Conservation (phyloP, 2,888 invertebrate species). For the Ectemnius cavifrons region DNA sequence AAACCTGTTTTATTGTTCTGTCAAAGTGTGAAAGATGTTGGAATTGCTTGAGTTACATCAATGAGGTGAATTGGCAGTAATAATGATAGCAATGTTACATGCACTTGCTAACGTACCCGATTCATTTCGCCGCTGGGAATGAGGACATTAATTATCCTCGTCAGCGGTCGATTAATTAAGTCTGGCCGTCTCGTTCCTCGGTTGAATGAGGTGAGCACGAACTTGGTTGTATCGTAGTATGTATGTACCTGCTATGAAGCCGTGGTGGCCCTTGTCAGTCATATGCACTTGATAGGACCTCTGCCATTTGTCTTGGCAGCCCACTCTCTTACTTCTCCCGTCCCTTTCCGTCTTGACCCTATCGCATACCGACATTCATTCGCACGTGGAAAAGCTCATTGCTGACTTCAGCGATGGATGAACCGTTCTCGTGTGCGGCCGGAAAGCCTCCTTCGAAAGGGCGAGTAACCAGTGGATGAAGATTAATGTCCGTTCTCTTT, state of each 20-base stretch:
- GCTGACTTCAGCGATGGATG: too few species aligned
- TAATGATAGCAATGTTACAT: constrained; percentile 32
- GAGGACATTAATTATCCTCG: constrained; percentile 60
- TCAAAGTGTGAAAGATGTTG: too few species aligned
- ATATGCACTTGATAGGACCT: constrained; percentile 13
- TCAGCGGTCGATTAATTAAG: constrained; percentile 59
- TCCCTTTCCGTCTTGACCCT: too few species aligned
- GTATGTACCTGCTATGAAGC: too few species aligned
- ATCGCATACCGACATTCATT: too few species aligned
- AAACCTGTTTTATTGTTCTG: too few species aligned
- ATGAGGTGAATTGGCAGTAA: constrained; percentile 29
- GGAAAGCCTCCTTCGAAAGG: too few species aligned
- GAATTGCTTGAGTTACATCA: constrained; percentile 23
- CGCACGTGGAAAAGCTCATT: too few species aligned
- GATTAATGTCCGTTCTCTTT: too few species aligned
- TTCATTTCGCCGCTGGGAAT: constrained; percentile 52
- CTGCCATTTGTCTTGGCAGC: neutral
- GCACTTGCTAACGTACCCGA: constrained; percentile 46
- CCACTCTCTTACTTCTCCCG: too few species aligned
- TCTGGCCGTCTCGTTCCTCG: constrained; percentile 9
- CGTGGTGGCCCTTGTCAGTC: constrained; percentile 21
- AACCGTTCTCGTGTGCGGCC: too few species aligned
- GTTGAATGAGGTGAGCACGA: constrained; percentile 17
- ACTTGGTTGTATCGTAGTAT: constrained; percentile 27
- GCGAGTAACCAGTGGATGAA: too few species aligned